These are phyloP conservation scores for Neosalanx taihuensis DNA, from an alignment of 2,797 vertebrate species.

Conservation along the genomic window DNA sequence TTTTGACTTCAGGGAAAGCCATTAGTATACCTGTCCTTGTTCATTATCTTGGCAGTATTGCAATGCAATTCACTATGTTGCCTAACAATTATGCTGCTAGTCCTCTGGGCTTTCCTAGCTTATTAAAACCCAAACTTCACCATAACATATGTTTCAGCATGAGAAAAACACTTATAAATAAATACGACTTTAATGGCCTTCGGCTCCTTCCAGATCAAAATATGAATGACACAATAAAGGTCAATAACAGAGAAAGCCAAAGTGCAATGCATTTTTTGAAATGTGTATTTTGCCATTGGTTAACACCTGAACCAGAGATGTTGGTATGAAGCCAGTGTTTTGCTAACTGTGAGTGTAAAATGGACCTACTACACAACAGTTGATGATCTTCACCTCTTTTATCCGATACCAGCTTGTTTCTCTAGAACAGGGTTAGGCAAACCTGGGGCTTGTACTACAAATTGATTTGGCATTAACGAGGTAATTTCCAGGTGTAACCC, in stretches of 20 bases:
- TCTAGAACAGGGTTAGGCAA: too few relatives aligned
- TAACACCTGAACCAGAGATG: not conserved
- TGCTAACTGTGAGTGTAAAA: too few relatives aligned
- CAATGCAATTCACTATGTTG: constrained; percentile 75
- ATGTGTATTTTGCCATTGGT: not conserved
- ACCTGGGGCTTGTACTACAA: too few relatives aligned
- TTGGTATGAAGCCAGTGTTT: not conserved
- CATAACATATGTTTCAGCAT: constrained; percentile 74
- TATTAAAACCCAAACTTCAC: constrained; percentile 79
- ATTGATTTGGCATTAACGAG: too few relatives aligned
- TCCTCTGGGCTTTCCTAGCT: constrained; percentile 71
- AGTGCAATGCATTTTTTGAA: constrained; percentile 52
- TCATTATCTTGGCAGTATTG: constrained; percentile 76
- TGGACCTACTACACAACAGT: too few relatives aligned
- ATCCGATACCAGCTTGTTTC: too few relatives aligned
- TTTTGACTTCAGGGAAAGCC: constrained; percentile 70
- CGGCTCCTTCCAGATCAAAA: constrained; percentile 69
- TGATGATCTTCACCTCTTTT: too few relatives aligned
- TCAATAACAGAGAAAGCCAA: constrained; percentile 60
- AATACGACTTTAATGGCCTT: constrained; percentile 74
- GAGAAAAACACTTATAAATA: constrained; percentile 70
- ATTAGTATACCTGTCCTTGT: constrained; percentile 65
- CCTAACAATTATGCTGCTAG: constrained; percentile 73
- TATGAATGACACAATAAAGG: constrained; percentile 65
- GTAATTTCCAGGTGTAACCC: too few relatives aligned